Base-by-base conservation (phyloP, 2,797 vertebrate genomes). In the Myotis vivesi region DNA sequence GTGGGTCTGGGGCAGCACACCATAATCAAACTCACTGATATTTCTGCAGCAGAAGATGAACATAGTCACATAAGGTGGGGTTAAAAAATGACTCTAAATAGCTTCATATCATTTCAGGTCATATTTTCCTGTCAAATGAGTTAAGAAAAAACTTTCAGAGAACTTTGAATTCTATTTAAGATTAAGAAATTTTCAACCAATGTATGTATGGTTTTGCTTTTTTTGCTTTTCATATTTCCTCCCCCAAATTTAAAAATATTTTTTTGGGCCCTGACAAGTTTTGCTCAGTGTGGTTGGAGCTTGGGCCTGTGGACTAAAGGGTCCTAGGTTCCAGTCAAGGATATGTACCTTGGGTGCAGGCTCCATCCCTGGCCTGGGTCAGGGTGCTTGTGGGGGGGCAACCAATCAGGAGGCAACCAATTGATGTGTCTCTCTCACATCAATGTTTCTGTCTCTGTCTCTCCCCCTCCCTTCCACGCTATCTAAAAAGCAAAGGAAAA, bases 61-160 rank as follows among this genome's bases (percentile, higher is more conserved):
- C 51, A 92, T 25, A 89, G 15, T 77, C 55, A 68, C 46, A 55
- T 22, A 77, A 44, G 23, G 51, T 80, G 3, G 69, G 28, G 77
- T 94, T 94, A 95, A 80, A 89, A 41, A 57, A 81, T 55, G 5
- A 92, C 84, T 68, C 57, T 41, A 87, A 87, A 85, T 33, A 92
- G 28, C 59, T 64, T 75, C 30, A 4, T 51, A 73, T 82, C 66
- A 93, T 55, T 68, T 92, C 41, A 87, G 51, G 41, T 51, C n/a
- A 86, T 77, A 36, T 91, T 93, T 89, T 92, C 66, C 23, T 85
- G 51, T 49, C 88, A 95, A 44, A 64, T 85, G 44, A 93, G 11
- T 90, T 77, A 72, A 95, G 84, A 86, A 86, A 89, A 69, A 11
- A 30, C 41, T 71, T 85, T 62, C 53, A 55, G 23, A 84, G 69